Conservation (phyloP, 2,888 invertebrate species). For the Pinctada fucata region DNA sequence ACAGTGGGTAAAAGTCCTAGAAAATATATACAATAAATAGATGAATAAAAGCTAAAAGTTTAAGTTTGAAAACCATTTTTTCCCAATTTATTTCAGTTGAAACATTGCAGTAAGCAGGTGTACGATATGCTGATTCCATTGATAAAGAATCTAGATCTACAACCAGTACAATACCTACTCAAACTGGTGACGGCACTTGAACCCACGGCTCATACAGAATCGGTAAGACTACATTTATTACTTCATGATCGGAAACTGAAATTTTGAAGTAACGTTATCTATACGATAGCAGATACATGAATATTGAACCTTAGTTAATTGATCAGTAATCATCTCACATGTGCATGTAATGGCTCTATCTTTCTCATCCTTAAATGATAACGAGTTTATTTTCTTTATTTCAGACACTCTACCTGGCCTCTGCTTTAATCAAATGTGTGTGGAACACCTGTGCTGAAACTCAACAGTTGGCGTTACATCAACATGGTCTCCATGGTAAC, state of each 20-base stretch:
- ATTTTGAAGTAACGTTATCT: too few species aligned
- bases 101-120: conserved; percentile 95
- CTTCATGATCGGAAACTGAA: neutral
- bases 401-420: conserved; percentile 91
- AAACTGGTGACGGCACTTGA: conserved; percentile 91
- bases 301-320: neutral
- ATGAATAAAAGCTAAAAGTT: too few species aligned
- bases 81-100: conserved; percentile 79
- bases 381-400: conserved; percentile 42
- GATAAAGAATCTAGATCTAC: conserved; percentile 92
- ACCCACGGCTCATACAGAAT: conserved; percentile 94
- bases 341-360: neutral
- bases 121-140: conserved; percentile 92
- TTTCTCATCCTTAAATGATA: too few species aligned
- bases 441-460: conserved; percentile 84
- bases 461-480: conserved; percentile 50
- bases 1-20: too few species aligned
- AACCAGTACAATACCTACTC: conserved; percentile 92
- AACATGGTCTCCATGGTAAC: conserved; percentile 48
- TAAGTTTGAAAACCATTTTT: too few species aligned
- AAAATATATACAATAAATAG: too few species aligned
- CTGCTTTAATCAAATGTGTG: conserved; percentile 92
- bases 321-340: conserved; percentile 10
- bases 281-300: neutral
- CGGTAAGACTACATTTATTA: conserved; percentile 79